These are phyloP conservation scores for Piscicola geometra DNA, from an alignment of 2,888 invertebrate genomes.

Conservation along the genomic window DNA sequence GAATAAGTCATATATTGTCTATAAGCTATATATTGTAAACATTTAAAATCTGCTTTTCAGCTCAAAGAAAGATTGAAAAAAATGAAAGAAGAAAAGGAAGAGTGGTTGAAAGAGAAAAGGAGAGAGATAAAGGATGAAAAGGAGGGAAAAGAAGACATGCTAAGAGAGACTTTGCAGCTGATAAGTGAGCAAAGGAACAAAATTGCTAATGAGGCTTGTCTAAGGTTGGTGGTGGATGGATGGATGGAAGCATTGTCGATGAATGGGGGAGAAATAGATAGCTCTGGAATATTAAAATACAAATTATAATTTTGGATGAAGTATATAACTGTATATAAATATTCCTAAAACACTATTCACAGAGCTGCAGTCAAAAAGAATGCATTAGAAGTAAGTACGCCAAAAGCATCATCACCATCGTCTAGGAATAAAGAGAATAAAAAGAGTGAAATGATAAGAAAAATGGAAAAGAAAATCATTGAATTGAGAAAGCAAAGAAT, in stretches of 20 bases:
- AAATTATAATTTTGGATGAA: too few relatives aligned
- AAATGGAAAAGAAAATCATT: not conserved
- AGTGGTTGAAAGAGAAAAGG: not conserved
- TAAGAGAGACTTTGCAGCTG: not conserved
- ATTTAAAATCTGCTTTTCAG: not conserved
- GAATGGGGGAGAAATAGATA: not conserved
- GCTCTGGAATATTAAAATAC: too few relatives aligned
- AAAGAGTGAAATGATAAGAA: not conserved
- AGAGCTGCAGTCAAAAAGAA: too few relatives aligned
- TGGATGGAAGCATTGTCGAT: not conserved
- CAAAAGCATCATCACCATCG: too few relatives aligned
- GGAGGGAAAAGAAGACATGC: not conserved
- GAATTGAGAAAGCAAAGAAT: not conserved
- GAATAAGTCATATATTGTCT: not conserved
- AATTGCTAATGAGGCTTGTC: not conserved
- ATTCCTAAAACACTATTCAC: too few relatives aligned
- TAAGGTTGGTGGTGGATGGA: conserved; percentile 1
- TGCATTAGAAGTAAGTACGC: too few relatives aligned
- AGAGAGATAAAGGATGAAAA: conserved; percentile 1
- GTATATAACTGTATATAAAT: too few relatives aligned
- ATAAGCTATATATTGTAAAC: not conserved
- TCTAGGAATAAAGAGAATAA: not conserved
- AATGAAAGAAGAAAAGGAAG: not conserved
- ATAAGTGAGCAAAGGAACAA: not conserved
- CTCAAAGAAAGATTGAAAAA: not conserved